Percentiles rank a stretch among this genome's conserved stretches.
Evolutionary conservation across 2,113 vertebrate genomes (phyloP).

Genomic region (Sporophila hypoxantha): DNA sequence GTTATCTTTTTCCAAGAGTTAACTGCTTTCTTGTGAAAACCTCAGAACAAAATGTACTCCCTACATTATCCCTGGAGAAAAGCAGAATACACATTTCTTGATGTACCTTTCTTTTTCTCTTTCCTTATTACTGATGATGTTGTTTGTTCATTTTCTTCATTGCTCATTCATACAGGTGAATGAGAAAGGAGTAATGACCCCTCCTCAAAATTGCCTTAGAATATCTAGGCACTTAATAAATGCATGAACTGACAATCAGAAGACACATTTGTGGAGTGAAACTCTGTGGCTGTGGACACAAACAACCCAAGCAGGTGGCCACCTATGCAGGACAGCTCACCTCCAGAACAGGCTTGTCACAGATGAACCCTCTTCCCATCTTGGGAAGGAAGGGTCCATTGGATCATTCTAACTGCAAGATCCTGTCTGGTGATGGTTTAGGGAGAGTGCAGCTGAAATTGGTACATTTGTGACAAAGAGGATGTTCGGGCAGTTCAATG

Average conservation of each 20-base stretch:
- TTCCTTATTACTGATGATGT: not conserved
- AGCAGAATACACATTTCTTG: not conserved
- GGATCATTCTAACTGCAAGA: not conserved
- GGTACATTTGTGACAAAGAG: not conserved
- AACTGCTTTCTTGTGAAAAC: not conserved
- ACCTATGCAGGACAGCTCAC: not conserved
- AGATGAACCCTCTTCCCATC: fast-evolving
- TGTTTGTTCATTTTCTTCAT: not conserved
- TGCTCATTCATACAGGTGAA: not conserved
- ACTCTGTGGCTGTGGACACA: not conserved
- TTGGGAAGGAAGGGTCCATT: not conserved
- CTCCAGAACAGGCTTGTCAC: not conserved
- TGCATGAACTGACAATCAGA: not conserved
- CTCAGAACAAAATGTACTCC: not conserved
- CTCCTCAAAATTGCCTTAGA: not conserved
- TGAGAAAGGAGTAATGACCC: not conserved
- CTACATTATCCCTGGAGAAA: not conserved
- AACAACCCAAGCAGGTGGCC: not conserved
- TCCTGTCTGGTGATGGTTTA: not conserved
- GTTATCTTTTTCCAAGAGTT: not conserved
- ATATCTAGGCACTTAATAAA: not conserved
- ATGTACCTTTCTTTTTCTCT: not conserved
- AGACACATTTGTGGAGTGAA: not conserved
- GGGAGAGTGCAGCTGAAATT: not conserved
- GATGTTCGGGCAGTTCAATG: not conserved